Evolutionary conservation across 2,113 vertebrate species (phyloP).

Genomic region (Puffinus mauretanicus): DNA sequence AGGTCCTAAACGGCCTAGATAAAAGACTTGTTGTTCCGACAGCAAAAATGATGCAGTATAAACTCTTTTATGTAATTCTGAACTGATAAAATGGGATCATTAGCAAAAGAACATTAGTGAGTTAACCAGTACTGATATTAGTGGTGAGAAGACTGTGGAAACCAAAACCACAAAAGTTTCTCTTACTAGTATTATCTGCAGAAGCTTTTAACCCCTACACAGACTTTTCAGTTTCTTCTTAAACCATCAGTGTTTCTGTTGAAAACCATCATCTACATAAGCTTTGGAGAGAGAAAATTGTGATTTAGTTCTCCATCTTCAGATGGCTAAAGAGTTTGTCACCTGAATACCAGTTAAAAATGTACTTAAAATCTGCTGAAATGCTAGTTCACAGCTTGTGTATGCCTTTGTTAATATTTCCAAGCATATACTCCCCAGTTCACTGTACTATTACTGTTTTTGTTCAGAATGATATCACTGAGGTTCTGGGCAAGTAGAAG

Average conservation of each 20-base stretch:
- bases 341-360: not conserved
- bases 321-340: not conserved
- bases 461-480: not conserved
- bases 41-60: not conserved
- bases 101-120: not conserved
- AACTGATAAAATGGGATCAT: not conserved
- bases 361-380: not conserved
- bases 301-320: not conserved
- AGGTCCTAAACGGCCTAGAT: not conserved
- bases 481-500: not conserved
- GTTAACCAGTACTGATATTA: not conserved
- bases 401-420: not conserved
- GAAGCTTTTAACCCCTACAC: not conserved
- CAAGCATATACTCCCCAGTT: not conserved
- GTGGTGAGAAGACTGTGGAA: not conserved
- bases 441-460: not conserved
- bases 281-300: not conserved
- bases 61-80: not conserved
- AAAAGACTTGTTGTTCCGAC: not conserved
- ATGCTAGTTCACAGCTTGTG: not conserved
- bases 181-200: not conserved
- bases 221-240: not conserved
- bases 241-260: not conserved
- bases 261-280: not conserved
- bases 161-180: not conserved